Evolutionary conservation across 2,113 vertebrate species (phyloP), one percentile per base, ranked within the genome.

Genomic region (Sapayoa aenigma): DNA sequence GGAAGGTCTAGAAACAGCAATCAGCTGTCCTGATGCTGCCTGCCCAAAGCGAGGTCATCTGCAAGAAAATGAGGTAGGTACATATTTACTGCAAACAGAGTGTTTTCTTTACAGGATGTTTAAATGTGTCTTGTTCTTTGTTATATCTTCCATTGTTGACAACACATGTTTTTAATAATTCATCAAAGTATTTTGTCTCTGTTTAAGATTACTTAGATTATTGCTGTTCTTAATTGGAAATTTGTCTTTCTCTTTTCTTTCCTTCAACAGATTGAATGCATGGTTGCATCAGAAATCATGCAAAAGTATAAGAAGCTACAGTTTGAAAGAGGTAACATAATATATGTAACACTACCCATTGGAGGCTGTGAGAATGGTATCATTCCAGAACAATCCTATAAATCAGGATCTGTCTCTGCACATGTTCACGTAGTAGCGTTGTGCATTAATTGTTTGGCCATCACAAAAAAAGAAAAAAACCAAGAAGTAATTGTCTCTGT

Each of bases 51-150:
- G 98, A 97, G 99, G 99, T 95, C 99, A 98, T 96, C 97, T 99
- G 79, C 99, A 99, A 97, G 99, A 99, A 97, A 99, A 98, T 53
- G 99, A 99, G 99, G 99, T 98, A 99, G 98, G 99, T 98, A 98
- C 2, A 22, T 44, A 79, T n/a, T 14, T 47, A 21, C 39, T 60
- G 21, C 33, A 42, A 4, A 7, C 35, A 25, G 20, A 5, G 2
- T 19, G 9, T 52, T 62, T 52, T 82, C 19, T 53, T 90, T 74
- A 6, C 12, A 39, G 21, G 16, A 9, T 24, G 28, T 58, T 30
- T 25, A 31, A 31, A 53, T 14, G 1, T 10, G 21, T 27, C 21
- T 67, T 35, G 13, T 7, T 62, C 52, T 50, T 42, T 79, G 41
- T 88, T 79, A 11, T 11, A 50, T 4, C 33, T 79, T 52, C 53